Conservation (phyloP, 2,888 invertebrate species). For the Oscheius sp. region DNA sequence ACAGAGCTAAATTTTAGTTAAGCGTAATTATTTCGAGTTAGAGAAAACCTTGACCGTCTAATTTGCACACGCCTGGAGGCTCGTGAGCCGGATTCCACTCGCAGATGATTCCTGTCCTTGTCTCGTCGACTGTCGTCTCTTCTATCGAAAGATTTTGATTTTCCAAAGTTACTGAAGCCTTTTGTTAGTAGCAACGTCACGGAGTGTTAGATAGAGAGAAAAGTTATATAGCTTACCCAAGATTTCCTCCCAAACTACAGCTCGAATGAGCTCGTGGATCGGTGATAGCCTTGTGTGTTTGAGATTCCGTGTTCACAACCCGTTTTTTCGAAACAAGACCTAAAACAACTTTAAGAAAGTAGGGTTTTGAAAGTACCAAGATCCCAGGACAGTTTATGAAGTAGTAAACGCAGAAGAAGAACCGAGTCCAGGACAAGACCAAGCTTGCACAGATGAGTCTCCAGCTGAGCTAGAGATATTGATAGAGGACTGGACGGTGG, state of each 20-base stretch:
- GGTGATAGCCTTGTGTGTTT: slow-evolving; percentile 54
- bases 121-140: slow-evolving; percentile 56
- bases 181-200: background rate
- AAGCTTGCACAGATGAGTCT: slow-evolving; percentile 71
- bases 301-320: slow-evolving; percentile 46
- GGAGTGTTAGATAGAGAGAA: background rate
- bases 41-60: slow-evolving; percentile 62
- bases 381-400: slow-evolving; percentile 73
- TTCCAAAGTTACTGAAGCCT: slow-evolving; percentile 60
- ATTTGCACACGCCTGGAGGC: slow-evolving; percentile 70
- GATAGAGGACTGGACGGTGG: slow-evolving; percentile 32
- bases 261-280: slow-evolving; percentile 66
- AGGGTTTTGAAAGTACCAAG: slow-evolving; percentile 42
- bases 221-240: slow-evolving; percentile 41
- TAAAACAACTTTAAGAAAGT: background rate
- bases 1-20: slow-evolving; percentile 61
- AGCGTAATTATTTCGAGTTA: background rate
- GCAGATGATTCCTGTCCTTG: slow-evolving; percentile 64
- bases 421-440: slow-evolving; percentile 69
- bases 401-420: slow-evolving; percentile 68
- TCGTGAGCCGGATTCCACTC: slow-evolving; percentile 68
- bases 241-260: slow-evolving; percentile 61
- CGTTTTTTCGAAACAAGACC: slow-evolving; percentile 60
- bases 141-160: slow-evolving; percentile 69
- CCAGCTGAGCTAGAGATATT: slow-evolving; percentile 65